Conservation (phyloP, 2,113 vertebrate genomes). For the Sitta europaea region DNA sequence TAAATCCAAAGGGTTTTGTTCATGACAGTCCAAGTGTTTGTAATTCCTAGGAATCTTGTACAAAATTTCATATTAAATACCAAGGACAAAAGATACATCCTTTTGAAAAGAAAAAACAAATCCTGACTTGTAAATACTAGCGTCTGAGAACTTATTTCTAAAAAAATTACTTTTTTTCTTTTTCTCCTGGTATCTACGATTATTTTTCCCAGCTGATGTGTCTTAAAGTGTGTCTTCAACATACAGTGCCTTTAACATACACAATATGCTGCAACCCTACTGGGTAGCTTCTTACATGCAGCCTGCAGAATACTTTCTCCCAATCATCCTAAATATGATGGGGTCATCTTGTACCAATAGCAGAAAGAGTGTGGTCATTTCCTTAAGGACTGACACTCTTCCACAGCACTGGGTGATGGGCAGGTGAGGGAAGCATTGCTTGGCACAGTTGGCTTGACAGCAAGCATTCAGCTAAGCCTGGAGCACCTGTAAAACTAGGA, state of each 20-base stretch:
- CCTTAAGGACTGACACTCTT: neutral
- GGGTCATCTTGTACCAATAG: neutral
- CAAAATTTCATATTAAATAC: slow-evolving; percentile 44
- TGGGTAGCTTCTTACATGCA: neutral
- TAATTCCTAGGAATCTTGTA: slow-evolving; percentile 54
- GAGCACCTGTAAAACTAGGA: neutral
- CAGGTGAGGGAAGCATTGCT: neutral
- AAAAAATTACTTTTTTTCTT: neutral
- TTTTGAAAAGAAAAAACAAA: slow-evolving; percentile 29
- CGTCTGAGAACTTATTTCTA: slow-evolving; percentile 32
- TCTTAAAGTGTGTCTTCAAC: neutral
- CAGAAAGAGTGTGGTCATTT: neutral
- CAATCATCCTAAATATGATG: neutral
- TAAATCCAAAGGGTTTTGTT: slow-evolving; percentile 26
- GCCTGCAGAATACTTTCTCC: neutral
- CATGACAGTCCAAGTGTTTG: slow-evolving; percentile 11
- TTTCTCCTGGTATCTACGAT: neutral
- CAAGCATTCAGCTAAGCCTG: neutral
- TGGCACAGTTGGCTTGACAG: neutral
- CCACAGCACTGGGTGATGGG: neutral
- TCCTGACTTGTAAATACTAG: slow-evolving; percentile 7
- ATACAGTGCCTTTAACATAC: neutral
- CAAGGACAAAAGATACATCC: slow-evolving; percentile 39
- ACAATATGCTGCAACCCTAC: neutral
- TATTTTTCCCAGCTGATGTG: slow-evolving; percentile 24